Evolutionary conservation across 2,888 invertebrate species (phyloP).

Genomic region (Xestia c-nigrum): DNA sequence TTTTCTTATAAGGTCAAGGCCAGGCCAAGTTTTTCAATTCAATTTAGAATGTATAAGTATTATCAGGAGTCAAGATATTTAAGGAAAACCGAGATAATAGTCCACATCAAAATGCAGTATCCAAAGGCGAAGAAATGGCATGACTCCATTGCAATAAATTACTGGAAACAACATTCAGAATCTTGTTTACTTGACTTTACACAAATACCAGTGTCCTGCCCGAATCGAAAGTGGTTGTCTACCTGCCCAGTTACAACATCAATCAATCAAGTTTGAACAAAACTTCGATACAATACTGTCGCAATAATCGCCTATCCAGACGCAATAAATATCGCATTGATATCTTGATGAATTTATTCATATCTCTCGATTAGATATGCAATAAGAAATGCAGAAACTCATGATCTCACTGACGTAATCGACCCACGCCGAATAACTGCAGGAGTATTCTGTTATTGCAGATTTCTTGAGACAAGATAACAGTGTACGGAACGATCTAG

Average conservation of each 20-base stretch:
- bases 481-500: background rate
- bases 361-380: slow-evolving; percentile 79
- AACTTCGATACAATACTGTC: slow-evolving; percentile 66
- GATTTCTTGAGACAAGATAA: slow-evolving; percentile 15
- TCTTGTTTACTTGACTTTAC: slow-evolving; percentile 45
- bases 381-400: slow-evolving; percentile 80
- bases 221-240: slow-evolving; percentile 46
- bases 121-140: slow-evolving; percentile 24
- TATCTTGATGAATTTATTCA: slow-evolving; percentile 83
- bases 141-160: slow-evolving; percentile 18
- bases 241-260: slow-evolving; percentile 58
- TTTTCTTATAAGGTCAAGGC: background rate
- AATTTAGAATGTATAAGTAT: background rate
- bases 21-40: background rate
- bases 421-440: slow-evolving; percentile 72
- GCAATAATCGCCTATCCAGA: slow-evolving; percentile 71
- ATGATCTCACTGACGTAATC: slow-evolving; percentile 76
- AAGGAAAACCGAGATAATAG: background rate
- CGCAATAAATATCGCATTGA: slow-evolving; percentile 75
- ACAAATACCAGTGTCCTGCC: slow-evolving; percentile 50
- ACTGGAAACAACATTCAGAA: slow-evolving; percentile 29
- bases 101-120: background rate
- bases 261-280: slow-evolving; percentile 62
- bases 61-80: background rate
- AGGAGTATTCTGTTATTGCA: slow-evolving; percentile 71